Evolutionary conservation across 2,888 invertebrate genomes (phyloP).

Genomic region (Drosophila mimetica): DNA sequence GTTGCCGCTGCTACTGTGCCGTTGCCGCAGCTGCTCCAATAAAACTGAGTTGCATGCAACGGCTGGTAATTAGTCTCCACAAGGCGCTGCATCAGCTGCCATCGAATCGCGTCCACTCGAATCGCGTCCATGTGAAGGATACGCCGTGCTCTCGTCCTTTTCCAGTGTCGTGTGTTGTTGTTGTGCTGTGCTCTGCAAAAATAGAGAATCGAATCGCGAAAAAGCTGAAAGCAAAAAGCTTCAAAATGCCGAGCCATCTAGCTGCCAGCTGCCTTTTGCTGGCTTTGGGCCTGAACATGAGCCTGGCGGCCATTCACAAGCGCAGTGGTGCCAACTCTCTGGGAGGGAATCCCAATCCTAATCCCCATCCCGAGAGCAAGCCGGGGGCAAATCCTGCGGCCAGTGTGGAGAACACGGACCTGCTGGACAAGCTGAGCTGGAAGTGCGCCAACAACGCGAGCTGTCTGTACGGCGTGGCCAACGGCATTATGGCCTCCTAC

Average conservation of each 20-base stretch:
- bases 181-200: conserved; percentile 13
- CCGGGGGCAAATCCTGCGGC: conserved; percentile 23
- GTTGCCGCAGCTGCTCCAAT: conserved; percentile 73
- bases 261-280: conserved; percentile 54
- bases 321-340: conserved; percentile 62
- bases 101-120: conserved; percentile 43
- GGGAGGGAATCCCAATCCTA: conserved; percentile 7
- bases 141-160: conserved; percentile 60
- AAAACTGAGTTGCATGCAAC: conserved; percentile 83
- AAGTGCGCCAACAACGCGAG: conserved; percentile 87
- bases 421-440: conserved; percentile 83
- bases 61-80: conserved; percentile 83
- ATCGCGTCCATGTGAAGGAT: conserved; percentile 69
- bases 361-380: conserved; percentile 4
- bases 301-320: conserved; percentile 60
- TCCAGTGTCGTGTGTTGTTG: conserved; percentile 38
- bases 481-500: conserved; percentile 85
- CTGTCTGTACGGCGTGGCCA: conserved; percentile 86
- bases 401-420: conserved; percentile 69
- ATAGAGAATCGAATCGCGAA: neutral
- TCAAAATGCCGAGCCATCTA: conserved; percentile 49
- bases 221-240: conserved; percentile 1
- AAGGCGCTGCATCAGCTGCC: conserved; percentile 67
- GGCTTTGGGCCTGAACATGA: conserved; percentile 49
- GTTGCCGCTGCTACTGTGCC: conserved; percentile 20